A percentile compares a stretch with the other conserved stretches of the same genome.
phyloP scores from a whole-genome alignment of 1,140 invertebrate genomes.

The Harpegnathos saltator region DNA sequence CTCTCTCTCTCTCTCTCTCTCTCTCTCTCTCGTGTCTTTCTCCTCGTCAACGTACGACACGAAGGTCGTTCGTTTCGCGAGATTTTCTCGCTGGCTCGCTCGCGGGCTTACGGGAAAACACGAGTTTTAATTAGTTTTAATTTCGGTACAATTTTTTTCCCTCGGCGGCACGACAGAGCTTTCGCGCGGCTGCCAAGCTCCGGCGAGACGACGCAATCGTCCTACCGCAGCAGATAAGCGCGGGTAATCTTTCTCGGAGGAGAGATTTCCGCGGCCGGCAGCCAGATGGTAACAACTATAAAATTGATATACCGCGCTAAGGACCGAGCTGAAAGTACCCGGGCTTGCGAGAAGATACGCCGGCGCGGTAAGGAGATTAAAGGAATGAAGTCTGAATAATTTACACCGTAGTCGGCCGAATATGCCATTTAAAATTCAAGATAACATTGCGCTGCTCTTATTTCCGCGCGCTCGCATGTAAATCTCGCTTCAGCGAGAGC shows the following conservation, averaged over 20 bases:
- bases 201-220: constrained; percentile 48
- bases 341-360: constrained; percentile 51
- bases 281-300: constrained; percentile 54
- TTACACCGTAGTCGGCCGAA: constrained; percentile 50
- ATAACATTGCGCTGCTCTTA: constrained; percentile 16
- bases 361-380: constrained; percentile 57
- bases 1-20: too few species aligned
- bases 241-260: constrained; percentile 51
- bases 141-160: constrained; percentile 39
- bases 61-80: constrained; percentile 57
- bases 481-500: constrained; percentile 20
- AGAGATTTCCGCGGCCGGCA: constrained; percentile 36
- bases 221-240: constrained; percentile 35
- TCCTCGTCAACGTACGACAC: neutral
- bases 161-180: constrained; percentile 43
- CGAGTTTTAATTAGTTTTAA: constrained; percentile 68
- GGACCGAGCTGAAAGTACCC: constrained; percentile 45
- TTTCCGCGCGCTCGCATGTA: neutral
- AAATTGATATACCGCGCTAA: constrained; percentile 57
- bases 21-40: too few species aligned
- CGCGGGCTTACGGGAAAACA: constrained; percentile 38
- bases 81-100: constrained; percentile 16
- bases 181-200: constrained; percentile 33
- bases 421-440: constrained; percentile 52
- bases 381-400: constrained; percentile 60